Evolutionary conservation across 2,888 invertebrate species (phyloP).

Genomic region (Crocallis elinguaria): DNA sequence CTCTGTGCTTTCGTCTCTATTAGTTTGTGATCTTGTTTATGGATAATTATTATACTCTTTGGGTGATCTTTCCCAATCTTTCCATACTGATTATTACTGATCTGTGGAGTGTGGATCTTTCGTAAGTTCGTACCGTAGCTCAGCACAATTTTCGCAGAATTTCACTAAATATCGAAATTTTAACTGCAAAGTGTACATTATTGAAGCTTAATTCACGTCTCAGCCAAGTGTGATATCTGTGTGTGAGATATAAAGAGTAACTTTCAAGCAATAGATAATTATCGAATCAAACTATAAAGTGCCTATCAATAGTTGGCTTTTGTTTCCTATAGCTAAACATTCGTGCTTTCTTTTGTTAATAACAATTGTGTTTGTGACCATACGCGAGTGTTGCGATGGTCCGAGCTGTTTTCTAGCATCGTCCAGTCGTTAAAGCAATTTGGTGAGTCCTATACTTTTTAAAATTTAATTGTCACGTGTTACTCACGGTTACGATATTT

Average conservation of each 20-base stretch:
- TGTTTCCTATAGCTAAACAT: slow-evolving; percentile 51
- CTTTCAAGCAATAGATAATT: slow-evolving; percentile 37
- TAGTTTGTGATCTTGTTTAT: no score
- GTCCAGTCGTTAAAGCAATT: slow-evolving; percentile 72
- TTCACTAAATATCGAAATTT: neutral
- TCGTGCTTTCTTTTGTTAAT: slow-evolving; percentile 52
- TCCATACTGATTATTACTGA: neutral
- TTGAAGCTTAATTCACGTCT: neutral
- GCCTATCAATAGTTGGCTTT: slow-evolving; percentile 57
- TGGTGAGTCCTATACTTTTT: slow-evolving; percentile 63
- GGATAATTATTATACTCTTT: no score
- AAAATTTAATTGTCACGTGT: neutral
- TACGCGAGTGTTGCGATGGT: slow-evolving; percentile 72
- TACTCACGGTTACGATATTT: neutral
- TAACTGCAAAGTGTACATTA: neutral
- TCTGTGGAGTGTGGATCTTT: neutral
- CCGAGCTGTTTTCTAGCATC: slow-evolving; percentile 83
- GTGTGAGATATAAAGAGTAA: neutral
- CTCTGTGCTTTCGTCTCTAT: no score
- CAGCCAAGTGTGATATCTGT: neutral
- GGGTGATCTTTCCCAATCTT: no score
- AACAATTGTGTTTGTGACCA: slow-evolving; percentile 61
- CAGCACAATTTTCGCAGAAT: slow-evolving; percentile 16
- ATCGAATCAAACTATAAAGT: slow-evolving; percentile 71
- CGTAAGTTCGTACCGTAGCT: neutral